These are phyloP conservation scores for Hydrotaea cyrtoneurina DNA, from an alignment of 2,888 invertebrate genomes.

Conservation along the genomic window DNA sequence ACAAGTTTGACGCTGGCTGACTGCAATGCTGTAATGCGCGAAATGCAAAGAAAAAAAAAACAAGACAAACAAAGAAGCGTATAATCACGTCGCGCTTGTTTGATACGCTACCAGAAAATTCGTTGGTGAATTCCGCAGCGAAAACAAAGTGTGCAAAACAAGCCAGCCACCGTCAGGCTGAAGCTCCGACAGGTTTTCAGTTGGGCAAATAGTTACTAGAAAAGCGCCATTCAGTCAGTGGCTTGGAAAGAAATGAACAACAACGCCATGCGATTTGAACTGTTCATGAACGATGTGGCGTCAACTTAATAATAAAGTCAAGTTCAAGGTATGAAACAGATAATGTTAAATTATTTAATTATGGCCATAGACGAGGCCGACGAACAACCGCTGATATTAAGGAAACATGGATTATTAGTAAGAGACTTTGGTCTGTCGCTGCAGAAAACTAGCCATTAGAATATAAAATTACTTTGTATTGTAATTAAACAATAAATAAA, in stretches of 20 bases:
- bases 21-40: constrained; percentile 11
- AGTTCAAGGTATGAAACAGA: constrained; percentile 57
- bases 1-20: background rate
- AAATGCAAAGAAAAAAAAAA: background rate
- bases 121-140: constrained; percentile 1
- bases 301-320: constrained; percentile 48
- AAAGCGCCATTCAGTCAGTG: background rate
- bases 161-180: background rate
- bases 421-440: too few species aligned
- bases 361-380: background rate
- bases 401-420: too few species aligned
- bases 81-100: background rate
- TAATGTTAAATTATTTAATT: constrained; percentile 3
- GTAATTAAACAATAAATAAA: too few species aligned
- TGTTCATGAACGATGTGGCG: background rate
- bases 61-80: background rate
- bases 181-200: background rate
- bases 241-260: background rate
- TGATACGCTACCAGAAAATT: constrained; percentile 14
- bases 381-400: too few species aligned
- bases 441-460: too few species aligned
- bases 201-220: background rate
- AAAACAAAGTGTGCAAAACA: background rate
- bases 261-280: background rate
- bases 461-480: too few species aligned